Base-by-base conservation (phyloP, 2,113 vertebrate species). In the Electrona antarctica region DNA sequence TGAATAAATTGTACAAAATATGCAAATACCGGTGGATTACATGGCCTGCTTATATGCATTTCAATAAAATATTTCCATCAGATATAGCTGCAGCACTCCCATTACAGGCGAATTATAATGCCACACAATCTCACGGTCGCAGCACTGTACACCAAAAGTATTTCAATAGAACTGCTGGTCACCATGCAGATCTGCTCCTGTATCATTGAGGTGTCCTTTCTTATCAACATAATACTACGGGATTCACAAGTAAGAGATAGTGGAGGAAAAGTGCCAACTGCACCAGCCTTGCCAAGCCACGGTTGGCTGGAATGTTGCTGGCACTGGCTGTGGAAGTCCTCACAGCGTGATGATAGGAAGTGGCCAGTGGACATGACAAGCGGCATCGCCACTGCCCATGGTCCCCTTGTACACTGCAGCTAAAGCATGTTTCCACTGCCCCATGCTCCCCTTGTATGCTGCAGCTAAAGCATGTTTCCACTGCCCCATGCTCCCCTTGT, bases 311-410 rank as follows among this genome's bases (percentile, higher is more conserved):
- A 89, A 85, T 86, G 73, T 76, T 87, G 90, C 88, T 93, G 91
- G 90, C 92, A 91, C 80, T 64, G 73, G 83, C 84, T 77, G 86
- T 85, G 88, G 91, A 93, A 93, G 91, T 92, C 91, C 89, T 93
- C 90, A 82, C 92, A 90, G 93, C 83, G 74, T 91, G 90, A 87
- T 86, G 85, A 87, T 71, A 88, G 80, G 88, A 93, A 92, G 92
- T 72, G 80, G 88, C 92, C 88, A 92, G 89, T 88, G 91, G 93
- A 94, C 92, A 93, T 91, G 89, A 93, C 92, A 92, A 90, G 91
- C 88, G 33, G 3, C 33, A 41, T 41, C 33, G 33, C 33, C 21
- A 21, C 21, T 21, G 21, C 21, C 21, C 21, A 21, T 21, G 21
- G 2, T 21, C 21, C 21, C 21, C 21, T 21, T 21, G 21, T 21